phyloP scores from a whole-genome alignment of 2,113 vertebrate species.

The Tyto alba region DNA sequence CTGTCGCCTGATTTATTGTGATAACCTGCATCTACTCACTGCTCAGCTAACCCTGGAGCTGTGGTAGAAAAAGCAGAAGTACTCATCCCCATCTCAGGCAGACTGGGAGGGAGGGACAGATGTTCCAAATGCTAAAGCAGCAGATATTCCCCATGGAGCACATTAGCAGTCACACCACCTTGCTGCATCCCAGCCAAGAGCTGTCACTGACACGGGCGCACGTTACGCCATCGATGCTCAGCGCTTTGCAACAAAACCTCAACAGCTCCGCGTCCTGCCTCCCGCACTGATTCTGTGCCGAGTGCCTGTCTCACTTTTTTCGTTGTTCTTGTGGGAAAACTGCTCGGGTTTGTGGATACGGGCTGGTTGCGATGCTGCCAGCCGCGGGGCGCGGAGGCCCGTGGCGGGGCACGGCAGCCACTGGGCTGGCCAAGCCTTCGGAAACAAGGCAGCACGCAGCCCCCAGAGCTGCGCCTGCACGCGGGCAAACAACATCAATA shows the following conservation, averaged over 20 bases:
- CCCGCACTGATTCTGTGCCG: neutral
- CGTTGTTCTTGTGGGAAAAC: neutral
- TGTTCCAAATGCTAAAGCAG: neutral
- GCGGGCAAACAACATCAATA: neutral
- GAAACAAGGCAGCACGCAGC: neutral
- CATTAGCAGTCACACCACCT: neutral
- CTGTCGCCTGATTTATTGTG: rapidly evolving
- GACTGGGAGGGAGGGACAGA: neutral
- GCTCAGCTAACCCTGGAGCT: neutral
- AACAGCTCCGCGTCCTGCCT: rapidly evolving
- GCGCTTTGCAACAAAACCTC: neutral
- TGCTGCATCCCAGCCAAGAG: neutral
- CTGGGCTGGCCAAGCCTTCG: neutral
- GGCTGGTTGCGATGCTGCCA: neutral
- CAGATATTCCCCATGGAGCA: neutral
- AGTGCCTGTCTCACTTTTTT: neutral
- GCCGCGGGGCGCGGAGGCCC: rapidly evolving
- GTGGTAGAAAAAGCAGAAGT: neutral
- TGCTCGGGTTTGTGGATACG: neutral
- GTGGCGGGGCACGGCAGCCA: neutral
- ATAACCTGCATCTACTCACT: neutral
- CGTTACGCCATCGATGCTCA: rapidly evolving
- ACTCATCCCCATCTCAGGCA: neutral
- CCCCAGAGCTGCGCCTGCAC: neutral
- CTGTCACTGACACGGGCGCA: neutral